A percentile compares a stretch with the other conserved stretches of the same genome.
These are phyloP conservation scores for Cataglyphis rosenhaueri DNA, from an alignment of 2,888 invertebrate genomes.

Conservation along the genomic window DNA sequence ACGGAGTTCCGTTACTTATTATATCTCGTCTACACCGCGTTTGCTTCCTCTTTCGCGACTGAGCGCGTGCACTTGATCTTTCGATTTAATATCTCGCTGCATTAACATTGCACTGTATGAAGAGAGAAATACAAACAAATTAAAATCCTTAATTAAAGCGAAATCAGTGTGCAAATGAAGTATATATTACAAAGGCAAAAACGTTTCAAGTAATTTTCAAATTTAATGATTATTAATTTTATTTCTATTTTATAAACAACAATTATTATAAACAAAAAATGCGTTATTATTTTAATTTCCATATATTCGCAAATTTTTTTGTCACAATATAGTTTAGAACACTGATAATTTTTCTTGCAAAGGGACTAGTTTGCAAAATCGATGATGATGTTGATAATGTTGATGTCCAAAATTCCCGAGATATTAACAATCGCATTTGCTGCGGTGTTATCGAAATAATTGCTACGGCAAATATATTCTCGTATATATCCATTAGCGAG, in stretches of 20 bases:
- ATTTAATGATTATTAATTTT: background rate
- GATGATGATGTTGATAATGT: background rate
- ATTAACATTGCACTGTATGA: slow-evolving; percentile 3
- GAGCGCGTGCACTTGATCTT: background rate
- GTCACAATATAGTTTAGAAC: background rate
- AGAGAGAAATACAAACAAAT: slow-evolving; percentile 24
- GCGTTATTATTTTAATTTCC: background rate
- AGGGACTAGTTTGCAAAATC: background rate
- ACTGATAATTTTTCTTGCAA: background rate
- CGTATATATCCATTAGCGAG: slow-evolving; percentile 28
- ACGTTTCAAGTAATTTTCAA: background rate
- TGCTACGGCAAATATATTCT: slow-evolving; percentile 7
- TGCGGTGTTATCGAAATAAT: slow-evolving; percentile 18
- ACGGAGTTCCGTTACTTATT: slow-evolving; percentile 30
- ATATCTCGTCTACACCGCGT: background rate
- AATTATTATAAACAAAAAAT: background rate
- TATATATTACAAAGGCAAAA: background rate
- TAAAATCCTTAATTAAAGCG: slow-evolving; percentile 32
- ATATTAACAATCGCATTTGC: background rate
- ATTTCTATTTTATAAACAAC: background rate
- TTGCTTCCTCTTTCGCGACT: slow-evolving; percentile 7
- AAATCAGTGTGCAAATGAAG: background rate
- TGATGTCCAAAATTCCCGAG: background rate
- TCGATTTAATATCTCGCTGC: slow-evolving; percentile 20
- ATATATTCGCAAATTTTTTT: background rate